Base-by-base conservation (phyloP, 1,140 invertebrate genomes). In the Paralvinella palmiformis region DNA sequence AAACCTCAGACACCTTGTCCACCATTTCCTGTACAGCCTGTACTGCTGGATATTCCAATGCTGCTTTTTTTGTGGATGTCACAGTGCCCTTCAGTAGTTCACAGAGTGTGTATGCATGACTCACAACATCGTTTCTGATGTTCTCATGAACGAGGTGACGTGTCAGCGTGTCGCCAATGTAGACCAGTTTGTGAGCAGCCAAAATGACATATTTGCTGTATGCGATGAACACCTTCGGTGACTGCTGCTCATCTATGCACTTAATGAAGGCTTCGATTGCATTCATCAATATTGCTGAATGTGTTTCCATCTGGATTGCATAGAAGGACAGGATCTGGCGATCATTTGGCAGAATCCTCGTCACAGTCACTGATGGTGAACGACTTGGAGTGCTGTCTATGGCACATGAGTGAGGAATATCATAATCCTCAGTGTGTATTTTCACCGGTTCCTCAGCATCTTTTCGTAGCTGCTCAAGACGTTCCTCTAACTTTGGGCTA, bases 131-230 rank as follows among this genome's bases (percentile, higher is more conserved):
- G 22, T 85, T 85, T 73, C 88, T 86, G 4, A 93, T 80, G 59
- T 58, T 86, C 50, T 86, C 83, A 69, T 89, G 75, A 84, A 81
- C 91, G 89, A 73, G 88, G 85, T 79, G 79, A 61, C 75, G 80
- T 90, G 88, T 36, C n/a, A 97, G 88, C 5, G 90, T 92, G 81
- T 96, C 93, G 13, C 93, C 93, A 65, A 95, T 94, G 73, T 91
- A 90, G 6, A 96, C 91, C 69, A 97, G 84, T 76, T 93, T 89
- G 75, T 96, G 92, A 24, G 93, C 92, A 73, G 89, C 91, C 4
- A 96, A 82, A 22, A 96, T 89, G 2, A 97, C 91, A 78, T 94
- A 94, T 79, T 96, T 96, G 15, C 91, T 90, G 76, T 95, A 91
- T 29, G 90, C 91, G 20, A 96, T 86, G 75, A 96, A 95, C 59